Base-by-base conservation (phyloP, 2,797 vertebrate species). In the Psittacula derbiana region DNA sequence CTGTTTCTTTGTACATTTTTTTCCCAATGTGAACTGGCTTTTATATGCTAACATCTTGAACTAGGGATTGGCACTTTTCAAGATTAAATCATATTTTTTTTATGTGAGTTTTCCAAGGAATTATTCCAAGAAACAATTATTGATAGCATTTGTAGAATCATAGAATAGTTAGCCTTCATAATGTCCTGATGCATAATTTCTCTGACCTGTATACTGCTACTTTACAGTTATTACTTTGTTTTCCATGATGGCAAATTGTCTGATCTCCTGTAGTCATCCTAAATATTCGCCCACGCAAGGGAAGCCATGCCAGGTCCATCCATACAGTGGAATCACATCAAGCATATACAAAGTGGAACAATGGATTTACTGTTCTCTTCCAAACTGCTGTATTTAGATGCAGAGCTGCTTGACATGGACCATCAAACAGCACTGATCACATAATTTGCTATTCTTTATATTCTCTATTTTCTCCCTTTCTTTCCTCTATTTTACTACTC, bases 1-100 rank as follows among this genome's bases (percentile, higher is more conserved):
- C 3, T 60, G 6, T 0, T 1, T 40, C 79, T 71, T 31, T 41
- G 10, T 28, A 8, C 2, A 2, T 20, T 15, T 16, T 46, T 62
- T 31, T 40, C 3, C 16, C 66, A 36, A 10, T 36, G 3, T 44
- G 6, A 79, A 6, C 3, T 74, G 5, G 1, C 3, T 72, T 86
- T 85, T 76, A 9, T 27, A 76, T 30, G 50, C 15, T 43, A 60
- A 33, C 4, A 43, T 23, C 16, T 55, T 71, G 12, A 89, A 74
- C 23, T 57, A 64, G 23, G 12, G 58, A 5, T 40, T 52, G 27
- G 4, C 9, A 64, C 8, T 67, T 88, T n/a, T 60, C 25, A 50
- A 17, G 31, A 71, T 33, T 64, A 75, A 52, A 47, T 50, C 4
- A 46, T 47, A 4, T 24, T 40, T 84, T 88, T 50, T 12, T 21